These are phyloP conservation scores for Ochlodes sylvanus DNA, from an alignment of 2,888 invertebrate species.

Conservation along the genomic window DNA sequence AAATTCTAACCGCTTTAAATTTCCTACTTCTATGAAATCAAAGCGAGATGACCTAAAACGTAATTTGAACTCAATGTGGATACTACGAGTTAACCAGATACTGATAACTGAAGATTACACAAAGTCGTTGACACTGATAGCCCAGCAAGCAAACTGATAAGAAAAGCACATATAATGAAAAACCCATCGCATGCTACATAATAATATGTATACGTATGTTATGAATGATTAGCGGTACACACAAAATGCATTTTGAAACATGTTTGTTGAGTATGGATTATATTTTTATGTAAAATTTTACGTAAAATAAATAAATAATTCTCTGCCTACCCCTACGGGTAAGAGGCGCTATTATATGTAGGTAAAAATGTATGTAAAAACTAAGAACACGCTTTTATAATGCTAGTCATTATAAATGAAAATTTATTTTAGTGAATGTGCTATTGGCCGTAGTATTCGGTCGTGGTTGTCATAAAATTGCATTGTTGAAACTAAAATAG, in stretches of 20 bases:
- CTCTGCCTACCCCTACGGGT: too few relatives aligned
- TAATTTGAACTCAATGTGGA: slow-evolving; percentile 58
- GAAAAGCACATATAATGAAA: slow-evolving; percentile 46
- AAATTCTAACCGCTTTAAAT: too few relatives aligned
- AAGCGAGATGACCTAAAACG: slow-evolving; percentile 62
- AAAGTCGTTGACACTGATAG: slow-evolving; percentile 72
- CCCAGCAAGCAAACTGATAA: slow-evolving; percentile 63
- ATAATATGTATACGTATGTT: slow-evolving; percentile 35
- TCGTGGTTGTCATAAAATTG: too few relatives aligned
- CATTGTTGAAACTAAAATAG: too few relatives aligned
- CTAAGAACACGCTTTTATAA: too few relatives aligned
- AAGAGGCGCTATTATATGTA: too few relatives aligned
- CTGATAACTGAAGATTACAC: slow-evolving; percentile 64
- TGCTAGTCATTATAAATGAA: too few relatives aligned
- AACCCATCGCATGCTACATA: slow-evolving; percentile 42
- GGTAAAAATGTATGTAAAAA: too few relatives aligned
- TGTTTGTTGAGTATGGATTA: neutral
- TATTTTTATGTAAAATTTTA: too few relatives aligned
- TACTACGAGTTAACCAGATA: slow-evolving; percentile 55
- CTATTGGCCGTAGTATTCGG: too few relatives aligned
- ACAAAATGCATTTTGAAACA: slow-evolving; percentile 1
- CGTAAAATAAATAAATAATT: too few relatives aligned
- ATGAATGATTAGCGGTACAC: slow-evolving; percentile 22
- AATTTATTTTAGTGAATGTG: too few relatives aligned
- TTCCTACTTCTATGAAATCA: slow-evolving; percentile 42